A percentile compares a stretch with the other conserved stretches of the same genome.
phyloP scores from a whole-genome alignment of 2,888 invertebrate genomes.

The Diarsia rubi region DNA sequence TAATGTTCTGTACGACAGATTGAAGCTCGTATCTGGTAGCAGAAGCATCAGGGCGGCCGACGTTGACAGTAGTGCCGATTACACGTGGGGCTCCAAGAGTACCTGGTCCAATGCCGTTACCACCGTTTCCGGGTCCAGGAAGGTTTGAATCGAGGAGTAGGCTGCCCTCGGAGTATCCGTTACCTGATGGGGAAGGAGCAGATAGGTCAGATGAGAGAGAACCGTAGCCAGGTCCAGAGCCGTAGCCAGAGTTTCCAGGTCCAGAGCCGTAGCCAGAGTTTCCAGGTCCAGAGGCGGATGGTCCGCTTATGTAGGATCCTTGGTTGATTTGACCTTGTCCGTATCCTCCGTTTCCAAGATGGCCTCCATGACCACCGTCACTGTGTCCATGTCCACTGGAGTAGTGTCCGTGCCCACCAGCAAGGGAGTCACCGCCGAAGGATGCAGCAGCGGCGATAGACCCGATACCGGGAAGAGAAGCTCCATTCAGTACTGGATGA shows the following conservation, averaged over 20 bases:
- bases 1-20: slow-evolving; percentile 85
- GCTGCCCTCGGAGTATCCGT: slow-evolving; percentile 54
- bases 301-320: slow-evolving; percentile 43
- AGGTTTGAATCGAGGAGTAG: slow-evolving; percentile 57
- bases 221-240: slow-evolving; percentile 1
- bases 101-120: slow-evolving; percentile 53
- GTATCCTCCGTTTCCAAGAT: slow-evolving; percentile 14
- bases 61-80: slow-evolving; percentile 79
- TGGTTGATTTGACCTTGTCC: slow-evolving; percentile 10
- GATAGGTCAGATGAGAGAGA: slow-evolving; percentile 40
- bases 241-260: slow-evolving; percentile 17
- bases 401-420: slow-evolving; percentile 12
- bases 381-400: slow-evolving; percentile 1
- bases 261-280: slow-evolving; percentile 32
- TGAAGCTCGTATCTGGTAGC: slow-evolving; percentile 85
- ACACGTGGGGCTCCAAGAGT: slow-evolving; percentile 76
- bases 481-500: slow-evolving; percentile 59
- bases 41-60: slow-evolving; percentile 75
- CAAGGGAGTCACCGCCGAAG: slow-evolving; percentile 27
- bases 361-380: not conserved
- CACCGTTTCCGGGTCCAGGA: slow-evolving; percentile 41
- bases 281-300: slow-evolving; percentile 51
- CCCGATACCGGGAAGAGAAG: slow-evolving; percentile 57
- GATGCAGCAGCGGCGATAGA: slow-evolving; percentile 43
- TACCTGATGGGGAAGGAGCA: slow-evolving; percentile 44